Base-by-base conservation (phyloP, 2,797 vertebrate species). In the Leptoclinus maculatus region DNA sequence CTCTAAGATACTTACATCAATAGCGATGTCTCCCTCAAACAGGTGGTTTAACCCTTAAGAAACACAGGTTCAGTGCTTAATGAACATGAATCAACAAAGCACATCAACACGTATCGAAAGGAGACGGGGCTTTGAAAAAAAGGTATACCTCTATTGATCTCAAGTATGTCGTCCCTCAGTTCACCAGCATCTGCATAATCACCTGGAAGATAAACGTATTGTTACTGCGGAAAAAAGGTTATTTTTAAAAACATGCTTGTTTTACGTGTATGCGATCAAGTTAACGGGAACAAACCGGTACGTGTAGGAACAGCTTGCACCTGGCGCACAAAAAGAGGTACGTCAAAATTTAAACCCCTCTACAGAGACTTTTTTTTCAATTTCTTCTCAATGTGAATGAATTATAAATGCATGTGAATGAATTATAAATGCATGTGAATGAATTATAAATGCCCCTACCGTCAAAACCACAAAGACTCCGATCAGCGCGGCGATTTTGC, bases 21-120 rank as follows among this genome's bases (percentile, higher is more conserved):
- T 84, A 60, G 95, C 85, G 57, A 98, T 98, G 87, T 99, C 97
- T 36, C 97, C 97, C 84, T 99, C 92, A 89, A 97, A 97, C 65
- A 99, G 94, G 29, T 95, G 81, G 64, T 94, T 89, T 65, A 95
- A 93, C 82, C 87, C 97, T 97, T 54, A 54, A 66, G 76, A 77
- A 75, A 62, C 3, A 38, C 25, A 47, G 13, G 3, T 77, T 75
- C 4, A 70, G 51, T 25, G 1, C 36, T 14, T n/a, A 25, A 5
- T 49, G 3, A 32, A 57, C 29, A 19, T 39, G n/a, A 45, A 0
- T 3, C 4, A 63, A 56, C 8, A 39, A 10, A 39, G 59, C 23
- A 17, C 25, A 43, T 27, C 19, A 27, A 19, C 39, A 29, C n/a
- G 17, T 14, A 21, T 7, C 4, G 29, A 21, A 27, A 51, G 19